Percentiles rank a stretch among this genome's conserved stretches.
Conservation (phyloP, 2,113 vertebrate genomes). For the Pungitius pungitius region DNA sequence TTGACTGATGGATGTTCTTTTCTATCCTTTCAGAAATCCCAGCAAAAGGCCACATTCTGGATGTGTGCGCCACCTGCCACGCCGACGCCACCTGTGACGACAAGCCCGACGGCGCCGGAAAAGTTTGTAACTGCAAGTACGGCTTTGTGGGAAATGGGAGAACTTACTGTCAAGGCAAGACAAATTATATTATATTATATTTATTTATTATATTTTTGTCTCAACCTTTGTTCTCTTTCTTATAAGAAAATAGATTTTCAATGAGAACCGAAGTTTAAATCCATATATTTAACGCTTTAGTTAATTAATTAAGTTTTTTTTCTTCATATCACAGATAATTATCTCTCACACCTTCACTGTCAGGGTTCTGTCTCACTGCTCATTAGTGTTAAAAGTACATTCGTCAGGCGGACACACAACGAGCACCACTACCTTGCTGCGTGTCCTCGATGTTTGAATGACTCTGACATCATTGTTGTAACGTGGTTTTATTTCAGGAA, state of each 20-base stretch:
- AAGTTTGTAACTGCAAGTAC: conserved; percentile 91
- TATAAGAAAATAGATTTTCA: background rate
- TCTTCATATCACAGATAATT: background rate
- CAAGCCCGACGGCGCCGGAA: conserved; percentile 80
- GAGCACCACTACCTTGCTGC: background rate
- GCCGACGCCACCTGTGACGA: conserved; percentile 86
- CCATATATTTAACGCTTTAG: background rate
- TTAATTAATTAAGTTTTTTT: background rate
- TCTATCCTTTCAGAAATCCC: conserved; percentile 23
- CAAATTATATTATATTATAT: no score
- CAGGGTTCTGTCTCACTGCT: background rate
- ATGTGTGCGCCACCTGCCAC: conserved; percentile 90
- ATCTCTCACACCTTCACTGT: background rate
- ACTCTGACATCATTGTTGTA: background rate
- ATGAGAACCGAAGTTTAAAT: background rate
- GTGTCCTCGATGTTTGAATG: background rate
- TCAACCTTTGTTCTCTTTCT: background rate
- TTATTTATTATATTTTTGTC: no score
- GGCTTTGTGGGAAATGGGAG: conserved; percentile 94
- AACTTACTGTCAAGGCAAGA: conserved; percentile 86
- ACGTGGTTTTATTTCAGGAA: background rate
- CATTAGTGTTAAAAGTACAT: background rate
- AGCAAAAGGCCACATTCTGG: conserved; percentile 46
- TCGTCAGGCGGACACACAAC: background rate
- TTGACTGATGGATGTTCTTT: background rate